Base-by-base conservation (phyloP, 1,140 invertebrate species). In the Pentalonia nigronervosa region DNA sequence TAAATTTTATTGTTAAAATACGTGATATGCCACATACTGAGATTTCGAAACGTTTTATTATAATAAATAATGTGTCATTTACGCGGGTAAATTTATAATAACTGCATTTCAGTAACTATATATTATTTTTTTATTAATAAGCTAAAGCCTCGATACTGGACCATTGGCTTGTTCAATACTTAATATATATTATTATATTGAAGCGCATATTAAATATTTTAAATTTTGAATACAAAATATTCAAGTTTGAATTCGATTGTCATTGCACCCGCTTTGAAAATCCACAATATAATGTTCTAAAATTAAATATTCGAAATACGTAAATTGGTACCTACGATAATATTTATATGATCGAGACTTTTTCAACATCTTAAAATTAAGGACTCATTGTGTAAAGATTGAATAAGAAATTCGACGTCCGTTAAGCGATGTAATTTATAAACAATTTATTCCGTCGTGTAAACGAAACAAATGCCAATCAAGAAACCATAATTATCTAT, bases 1-100 rank as follows among this genome's bases (percentile, higher is more conserved):
- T 91, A 91, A 91, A 91, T 91, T 47, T 47, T 91, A 76, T 76
- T 67, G 34, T 91, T 67, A 30, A 91, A 91, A 90, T 45, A 67
- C 25, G 60, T 53, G 56, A 21, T 48, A 7, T 47, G 4, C 25
- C 21, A 84, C 23, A 45, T 47, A 30, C 6, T 76, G 6, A 83
- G 36, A 91, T 45, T 89, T 89, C n/a, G 34, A 34, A 87, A 48
- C 14, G 30, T 48, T 48, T 87, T 48, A 47, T 34, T 86, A 21
- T 3, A 86, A 86, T 86, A 76, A n/a, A 76, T 0, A 84, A 41
- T 2, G 50, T 36, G 7, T 21, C 41, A 45, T 41, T 84, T 30
- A 84, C 2, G 83, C 2, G 83, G 9, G 36, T 25, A 84, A 45
- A 45, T 53, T 11, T 67, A 67, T 67, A 67, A 67, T 67, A n/a